Percentiles rank a stretch among this genome's conserved stretches.
phyloP scores from a whole-genome alignment of 2,797 vertebrate species.

The Lutra lutra region DNA sequence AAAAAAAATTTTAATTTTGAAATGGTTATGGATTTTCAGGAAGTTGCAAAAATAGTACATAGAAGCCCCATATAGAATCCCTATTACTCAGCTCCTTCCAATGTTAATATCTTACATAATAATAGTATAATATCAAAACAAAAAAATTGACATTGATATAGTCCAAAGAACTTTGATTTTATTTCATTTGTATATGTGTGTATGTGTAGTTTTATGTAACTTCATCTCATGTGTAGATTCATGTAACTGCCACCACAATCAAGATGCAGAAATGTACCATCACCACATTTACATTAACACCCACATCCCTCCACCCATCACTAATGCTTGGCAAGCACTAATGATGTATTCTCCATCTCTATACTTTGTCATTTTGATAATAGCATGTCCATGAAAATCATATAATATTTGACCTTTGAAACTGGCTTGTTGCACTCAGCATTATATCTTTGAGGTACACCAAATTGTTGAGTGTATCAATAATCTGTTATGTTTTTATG shows the following conservation, averaged over 20 bases:
- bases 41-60: neutral
- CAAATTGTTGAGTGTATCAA: neutral
- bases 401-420: neutral
- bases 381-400: neutral
- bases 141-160: too few species aligned
- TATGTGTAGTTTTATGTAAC: too few species aligned
- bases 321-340: neutral
- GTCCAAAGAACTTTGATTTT: too few species aligned
- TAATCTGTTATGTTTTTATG: neutral
- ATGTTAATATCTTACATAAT: too few species aligned
- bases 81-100: neutral
- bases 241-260: too few species aligned
- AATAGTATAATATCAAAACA: too few species aligned
- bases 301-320: neutral
- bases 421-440: neutral
- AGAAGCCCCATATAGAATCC: neutral
- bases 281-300: neutral
- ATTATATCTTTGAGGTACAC: neutral
- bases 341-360: neutral
- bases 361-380: neutral
- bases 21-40: neutral
- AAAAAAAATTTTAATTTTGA: neutral
- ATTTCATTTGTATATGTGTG: too few species aligned
- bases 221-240: too few species aligned
- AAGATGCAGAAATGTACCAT: neutral